phyloP scores from a whole-genome alignment of 2,113 vertebrate genomes.

The Ibidorhyncha struthersii region DNA sequence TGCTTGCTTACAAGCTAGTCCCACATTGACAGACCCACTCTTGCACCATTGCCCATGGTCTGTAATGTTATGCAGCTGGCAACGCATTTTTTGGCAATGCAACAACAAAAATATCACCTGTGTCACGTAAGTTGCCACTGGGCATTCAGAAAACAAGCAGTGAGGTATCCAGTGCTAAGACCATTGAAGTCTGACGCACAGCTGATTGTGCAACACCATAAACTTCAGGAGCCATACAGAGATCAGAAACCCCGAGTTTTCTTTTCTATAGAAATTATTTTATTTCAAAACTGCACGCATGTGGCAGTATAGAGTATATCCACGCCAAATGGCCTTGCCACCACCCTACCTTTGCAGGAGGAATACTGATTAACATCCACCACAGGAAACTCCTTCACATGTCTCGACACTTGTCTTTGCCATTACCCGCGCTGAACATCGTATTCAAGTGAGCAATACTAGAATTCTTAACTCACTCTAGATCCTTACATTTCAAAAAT shows the following conservation, averaged over 20 bases:
- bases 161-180: background rate
- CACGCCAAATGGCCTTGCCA: background rate
- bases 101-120: background rate
- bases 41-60: background rate
- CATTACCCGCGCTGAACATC: background rate
- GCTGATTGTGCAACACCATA: background rate
- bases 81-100: background rate
- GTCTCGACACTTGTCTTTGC: background rate
- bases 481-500: background rate
- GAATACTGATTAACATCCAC: background rate
- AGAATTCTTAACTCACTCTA: background rate
- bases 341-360: background rate
- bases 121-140: background rate
- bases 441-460: background rate
- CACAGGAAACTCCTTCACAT: background rate
- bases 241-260: background rate
- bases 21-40: background rate
- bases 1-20: background rate
- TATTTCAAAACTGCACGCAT: background rate
- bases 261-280: background rate
- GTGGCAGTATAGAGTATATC: background rate
- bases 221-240: background rate
- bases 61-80: background rate
- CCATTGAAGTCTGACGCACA: background rate
- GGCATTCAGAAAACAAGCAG: background rate